These are phyloP conservation scores for Astreopora myriophthalma DNA, from an alignment of 64 coral and sea anemone genomes.

Conservation along the genomic window DNA sequence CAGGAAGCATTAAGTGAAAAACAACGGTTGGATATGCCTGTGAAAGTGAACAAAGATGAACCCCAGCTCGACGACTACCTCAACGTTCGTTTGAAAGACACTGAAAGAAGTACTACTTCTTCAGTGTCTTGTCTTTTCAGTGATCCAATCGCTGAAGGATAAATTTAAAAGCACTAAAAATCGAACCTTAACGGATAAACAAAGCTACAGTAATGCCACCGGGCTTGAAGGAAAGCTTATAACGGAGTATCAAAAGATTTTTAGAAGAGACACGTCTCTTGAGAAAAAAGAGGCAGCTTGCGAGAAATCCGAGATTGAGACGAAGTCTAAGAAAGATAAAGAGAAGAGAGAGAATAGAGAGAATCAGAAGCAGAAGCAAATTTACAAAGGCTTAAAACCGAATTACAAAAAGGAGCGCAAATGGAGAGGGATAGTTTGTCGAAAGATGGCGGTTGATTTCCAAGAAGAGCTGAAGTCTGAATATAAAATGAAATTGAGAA, in stretches of 20 bases:
- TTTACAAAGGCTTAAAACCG: neutral
- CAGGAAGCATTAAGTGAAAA: neutral
- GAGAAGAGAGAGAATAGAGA: neutral
- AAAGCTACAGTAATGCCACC: neutral
- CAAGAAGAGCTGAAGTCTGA: constrained; percentile 71
- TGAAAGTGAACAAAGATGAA: neutral
- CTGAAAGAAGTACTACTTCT: neutral
- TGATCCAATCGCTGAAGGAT: neutral
- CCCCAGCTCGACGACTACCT: neutral
- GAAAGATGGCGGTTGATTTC: constrained; percentile 37
- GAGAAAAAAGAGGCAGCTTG: neutral
- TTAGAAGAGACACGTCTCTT: neutral
- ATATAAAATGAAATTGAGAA: constrained; percentile 61
- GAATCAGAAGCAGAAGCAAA: neutral
- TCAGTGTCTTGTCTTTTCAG: too few species aligned
- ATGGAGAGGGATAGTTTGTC: neutral
- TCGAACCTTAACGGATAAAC: neutral
- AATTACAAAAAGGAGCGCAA: constrained; percentile 27
- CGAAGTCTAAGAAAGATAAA: neutral
- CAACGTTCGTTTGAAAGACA: neutral
- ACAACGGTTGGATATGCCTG: neutral
- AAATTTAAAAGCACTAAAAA: constrained; percentile 49
- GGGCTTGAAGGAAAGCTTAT: constrained; percentile 32
- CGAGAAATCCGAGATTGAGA: neutral
- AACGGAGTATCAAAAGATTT: neutral